Evolutionary conservation across 2,888 invertebrate genomes (phyloP), one percentile per base, ranked within the genome.

Genomic region (Zelleria hepariella): DNA sequence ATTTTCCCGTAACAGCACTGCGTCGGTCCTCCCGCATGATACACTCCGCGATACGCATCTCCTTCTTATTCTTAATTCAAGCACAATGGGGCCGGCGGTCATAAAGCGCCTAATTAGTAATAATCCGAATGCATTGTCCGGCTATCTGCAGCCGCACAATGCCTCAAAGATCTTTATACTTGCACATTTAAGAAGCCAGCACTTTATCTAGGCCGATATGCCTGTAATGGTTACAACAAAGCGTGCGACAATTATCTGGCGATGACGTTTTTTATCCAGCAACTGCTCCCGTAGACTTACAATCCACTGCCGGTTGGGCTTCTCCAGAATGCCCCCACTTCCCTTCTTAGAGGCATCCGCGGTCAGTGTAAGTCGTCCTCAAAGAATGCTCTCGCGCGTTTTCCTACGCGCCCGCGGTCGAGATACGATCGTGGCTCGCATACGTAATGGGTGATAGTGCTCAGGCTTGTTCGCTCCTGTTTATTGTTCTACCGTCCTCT

Each of bases 101-200:
- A 88, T 88, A 86, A 86, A 84, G 82, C 73, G 78, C 82, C 87
- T 88, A 88, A 87, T 88, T 88, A 88, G 87, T 86, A 86, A 87
- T 88, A 87, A 86, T 85, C 84, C 80, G 75, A 78, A 80, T 80
- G 85, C 86, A 86, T 86, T 86, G 86, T 84, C 79, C 68, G 67
- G 77, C 70, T 83, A 84, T 85, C 85, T 77, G 64, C 18, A 71
- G 75, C 78, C 77, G 77, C 79, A 86, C 86, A 86, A 87, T 87
- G 54, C 56, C 49, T 56, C 59, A 59, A 82, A 81, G 85, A 81
- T 80, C 48, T 55, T 26, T 52, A 42, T 42, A 42, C 32, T 42
- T 42, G 32, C 23, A 24, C 53, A 24, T 53, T 53, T n/a, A 53
- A 83, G 80, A 78, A 78, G 76, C 74, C 70, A 72, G 64, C 26